Percentiles rank a stretch among this genome's conserved stretches.
phyloP scores from a whole-genome alignment of 1,140 invertebrate genomes.

The Drosophila lacteicornis region DNA sequence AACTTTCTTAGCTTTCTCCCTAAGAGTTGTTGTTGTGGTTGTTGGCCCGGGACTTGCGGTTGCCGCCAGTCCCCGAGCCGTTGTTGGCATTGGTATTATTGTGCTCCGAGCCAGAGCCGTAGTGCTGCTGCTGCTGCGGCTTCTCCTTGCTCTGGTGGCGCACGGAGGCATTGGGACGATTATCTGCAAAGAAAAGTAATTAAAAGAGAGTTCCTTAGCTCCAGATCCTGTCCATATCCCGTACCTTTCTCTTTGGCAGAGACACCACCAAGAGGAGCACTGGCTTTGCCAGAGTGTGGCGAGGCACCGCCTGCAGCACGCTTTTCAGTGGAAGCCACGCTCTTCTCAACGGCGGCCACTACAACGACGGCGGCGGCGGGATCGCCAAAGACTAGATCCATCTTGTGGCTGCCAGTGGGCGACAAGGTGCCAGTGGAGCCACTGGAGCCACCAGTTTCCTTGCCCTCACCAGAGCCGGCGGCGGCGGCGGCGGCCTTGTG shows the following conservation, averaged over 20 bases:
- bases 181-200: slow-evolving; percentile 27
- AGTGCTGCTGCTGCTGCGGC: slow-evolving; percentile 62
- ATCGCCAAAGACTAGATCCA: slow-evolving; percentile 64
- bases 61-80: slow-evolving; percentile 48
- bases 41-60: slow-evolving; percentile 70
- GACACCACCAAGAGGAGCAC: slow-evolving; percentile 5
- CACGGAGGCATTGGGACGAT: slow-evolving; percentile 64
- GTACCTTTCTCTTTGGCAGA: slow-evolving; percentile 68
- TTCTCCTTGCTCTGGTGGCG: slow-evolving; percentile 74
- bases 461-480: slow-evolving; percentile 67
- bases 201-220: not conserved
- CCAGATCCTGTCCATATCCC: no score
- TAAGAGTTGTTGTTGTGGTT: slow-evolving; percentile 49
- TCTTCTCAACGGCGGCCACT: slow-evolving; percentile 46
- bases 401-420: slow-evolving; percentile 64
- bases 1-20: slow-evolving; percentile 4
- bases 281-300: slow-evolving; percentile 37
- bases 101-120: slow-evolving; percentile 58
- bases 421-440: slow-evolving; percentile 48
- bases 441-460: slow-evolving; percentile 48
- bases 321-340: slow-evolving; percentile 47
- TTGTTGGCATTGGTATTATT: slow-evolving; percentile 53
- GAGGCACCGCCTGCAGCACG: slow-evolving; percentile 41
- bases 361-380: slow-evolving; percentile 17
- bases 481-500: slow-evolving; percentile 85